Evolutionary conservation across 2,888 invertebrate genomes (phyloP).

Genomic region (Steinernema hermaphroditum): DNA sequence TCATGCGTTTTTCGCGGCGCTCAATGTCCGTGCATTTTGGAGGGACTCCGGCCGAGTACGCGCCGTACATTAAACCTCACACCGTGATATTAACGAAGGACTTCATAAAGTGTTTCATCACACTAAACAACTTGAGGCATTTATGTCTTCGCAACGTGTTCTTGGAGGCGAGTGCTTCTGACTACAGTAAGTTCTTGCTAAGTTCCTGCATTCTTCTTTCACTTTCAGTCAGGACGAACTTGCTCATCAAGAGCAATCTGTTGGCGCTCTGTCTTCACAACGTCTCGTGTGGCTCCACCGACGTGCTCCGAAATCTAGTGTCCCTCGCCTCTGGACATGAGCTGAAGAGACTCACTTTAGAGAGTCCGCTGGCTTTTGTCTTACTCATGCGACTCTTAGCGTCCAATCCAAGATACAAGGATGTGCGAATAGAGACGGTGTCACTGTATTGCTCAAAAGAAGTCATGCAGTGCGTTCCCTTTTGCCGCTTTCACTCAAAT

Average conservation of each 20-base stretch:
- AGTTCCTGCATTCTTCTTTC: background rate
- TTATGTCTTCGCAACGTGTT: background rate
- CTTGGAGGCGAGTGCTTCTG: background rate
- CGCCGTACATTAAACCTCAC: background rate
- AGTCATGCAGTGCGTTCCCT: background rate
- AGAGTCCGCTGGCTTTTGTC: background rate
- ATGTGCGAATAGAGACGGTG: background rate
- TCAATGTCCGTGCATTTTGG: background rate
- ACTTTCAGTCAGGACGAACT: background rate
- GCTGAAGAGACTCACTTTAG: background rate
- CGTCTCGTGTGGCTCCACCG: background rate
- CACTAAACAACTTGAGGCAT: background rate
- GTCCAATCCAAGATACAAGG: background rate
- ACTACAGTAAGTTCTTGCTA: background rate
- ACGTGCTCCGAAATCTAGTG: background rate
- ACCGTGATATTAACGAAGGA: conserved; percentile 1
- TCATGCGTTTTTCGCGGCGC: background rate
- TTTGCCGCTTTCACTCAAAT: background rate
- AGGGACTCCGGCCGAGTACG: background rate
- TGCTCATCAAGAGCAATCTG: background rate
- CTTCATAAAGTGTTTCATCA: background rate
- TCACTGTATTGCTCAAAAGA: background rate
- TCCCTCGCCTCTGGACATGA: background rate
- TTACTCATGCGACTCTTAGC: background rate
- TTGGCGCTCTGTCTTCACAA: background rate